Conservation (phyloP, 2,797 vertebrate genomes). For the Gymnocypris eckloni region DNA sequence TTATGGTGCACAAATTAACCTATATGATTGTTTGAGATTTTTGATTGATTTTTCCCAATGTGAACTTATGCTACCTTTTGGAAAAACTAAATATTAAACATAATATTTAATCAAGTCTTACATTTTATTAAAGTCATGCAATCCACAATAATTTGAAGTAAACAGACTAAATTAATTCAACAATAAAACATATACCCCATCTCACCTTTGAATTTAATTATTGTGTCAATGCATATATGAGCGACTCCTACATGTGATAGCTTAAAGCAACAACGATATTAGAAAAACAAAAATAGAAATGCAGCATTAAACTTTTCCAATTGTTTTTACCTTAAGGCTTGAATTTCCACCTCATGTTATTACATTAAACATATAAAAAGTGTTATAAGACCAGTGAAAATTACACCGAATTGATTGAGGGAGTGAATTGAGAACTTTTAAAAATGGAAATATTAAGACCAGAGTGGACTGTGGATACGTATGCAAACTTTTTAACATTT, state of each 20-base stretch:
- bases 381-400: background rate
- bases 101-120: background rate
- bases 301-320: background rate
- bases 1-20: background rate
- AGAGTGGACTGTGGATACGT: background rate
- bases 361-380: background rate
- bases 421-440: background rate
- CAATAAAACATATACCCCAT: conserved; percentile 19
- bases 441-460: background rate
- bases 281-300: background rate
- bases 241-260: background rate
- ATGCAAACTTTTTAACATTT: background rate
- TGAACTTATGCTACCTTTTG: background rate
- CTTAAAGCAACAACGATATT: background rate
- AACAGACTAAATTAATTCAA: conserved; percentile 4
- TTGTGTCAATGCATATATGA: background rate
- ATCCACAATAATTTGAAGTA: background rate
- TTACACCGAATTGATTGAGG: no score
- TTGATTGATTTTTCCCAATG: background rate
- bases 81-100: background rate
- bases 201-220: conserved; percentile 1
- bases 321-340: conserved; percentile 22
- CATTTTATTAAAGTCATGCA: conserved; percentile 20
- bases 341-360: background rate
- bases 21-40: background rate